These are phyloP conservation scores for Anabacerthia variegaticeps DNA, from an alignment of 2,797 vertebrate genomes.

Conservation along the genomic window DNA sequence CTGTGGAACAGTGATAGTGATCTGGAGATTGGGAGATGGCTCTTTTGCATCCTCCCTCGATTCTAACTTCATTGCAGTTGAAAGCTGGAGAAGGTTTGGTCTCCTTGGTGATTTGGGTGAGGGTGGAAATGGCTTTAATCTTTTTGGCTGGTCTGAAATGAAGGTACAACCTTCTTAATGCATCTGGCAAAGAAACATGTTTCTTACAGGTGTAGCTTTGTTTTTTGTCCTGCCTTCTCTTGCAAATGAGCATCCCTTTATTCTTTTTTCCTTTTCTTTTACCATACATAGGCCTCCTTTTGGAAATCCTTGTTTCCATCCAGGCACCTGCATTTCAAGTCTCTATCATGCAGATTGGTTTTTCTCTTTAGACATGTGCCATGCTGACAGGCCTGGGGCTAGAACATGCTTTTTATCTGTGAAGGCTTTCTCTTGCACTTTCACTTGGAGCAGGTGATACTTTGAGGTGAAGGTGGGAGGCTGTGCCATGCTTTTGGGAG, in stretches of 20 bases:
- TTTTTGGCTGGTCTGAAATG: constrained; percentile 25
- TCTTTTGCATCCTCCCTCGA: background rate
- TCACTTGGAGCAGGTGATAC: background rate
- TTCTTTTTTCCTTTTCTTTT: background rate
- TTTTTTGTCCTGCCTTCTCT: constrained; percentile 16
- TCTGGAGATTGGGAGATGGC: background rate
- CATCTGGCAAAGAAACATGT: background rate
- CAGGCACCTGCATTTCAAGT: constrained; percentile 50
- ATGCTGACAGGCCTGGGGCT: constrained; percentile 49
- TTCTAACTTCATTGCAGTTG: background rate
- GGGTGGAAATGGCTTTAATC: constrained; percentile 47
- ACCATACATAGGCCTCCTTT: background rate
- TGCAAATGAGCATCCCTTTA: constrained; percentile 42
- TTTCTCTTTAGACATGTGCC: constrained; percentile 64
- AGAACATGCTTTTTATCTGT: constrained; percentile 44
- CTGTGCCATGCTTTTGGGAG: background rate
- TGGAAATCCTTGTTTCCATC: constrained; percentile 11
- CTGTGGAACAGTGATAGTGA: background rate
- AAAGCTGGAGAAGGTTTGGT: constrained; percentile 12
- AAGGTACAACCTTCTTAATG: background rate
- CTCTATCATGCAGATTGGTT: constrained; percentile 53
- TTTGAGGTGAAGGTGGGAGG: background rate
- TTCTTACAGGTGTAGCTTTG: constrained; percentile 61
- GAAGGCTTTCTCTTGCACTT: constrained; percentile 37
- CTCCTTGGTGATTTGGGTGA: constrained; percentile 53